phyloP scores from a whole-genome alignment of 2,113 vertebrate species.

The Hypomesus transpacificus region DNA sequence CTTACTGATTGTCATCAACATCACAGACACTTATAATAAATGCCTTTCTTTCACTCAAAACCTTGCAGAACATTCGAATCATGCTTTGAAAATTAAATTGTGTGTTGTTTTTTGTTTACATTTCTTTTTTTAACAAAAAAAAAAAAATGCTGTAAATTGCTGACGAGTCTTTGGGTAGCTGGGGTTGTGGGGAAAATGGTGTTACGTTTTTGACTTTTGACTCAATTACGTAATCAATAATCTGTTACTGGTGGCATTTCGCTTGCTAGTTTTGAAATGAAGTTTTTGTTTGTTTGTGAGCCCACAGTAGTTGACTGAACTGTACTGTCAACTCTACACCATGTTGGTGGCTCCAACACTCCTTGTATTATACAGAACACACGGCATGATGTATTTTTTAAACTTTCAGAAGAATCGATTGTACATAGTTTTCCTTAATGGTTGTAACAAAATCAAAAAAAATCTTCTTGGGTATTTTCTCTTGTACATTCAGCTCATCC shows the following conservation, averaged over 20 bases:
- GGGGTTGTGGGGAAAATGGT: conserved; percentile 69
- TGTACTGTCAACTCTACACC: conserved; percentile 29
- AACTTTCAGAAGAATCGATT: conserved; percentile 85
- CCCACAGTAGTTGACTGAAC: conserved; percentile 76
- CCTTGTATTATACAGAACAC: conserved; percentile 77
- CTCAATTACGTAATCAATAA: conserved; percentile 52
- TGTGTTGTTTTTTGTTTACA: conserved; percentile 79
- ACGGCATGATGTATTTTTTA: conserved; percentile 90
- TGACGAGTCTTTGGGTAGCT: conserved; percentile 62
- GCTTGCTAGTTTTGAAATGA: conserved; percentile 73
- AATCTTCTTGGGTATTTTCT: conserved; percentile 84
- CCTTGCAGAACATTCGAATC: conserved; percentile 73
- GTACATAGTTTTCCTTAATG: conserved; percentile 91
- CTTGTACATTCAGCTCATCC: conserved; percentile 81
- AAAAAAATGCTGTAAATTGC: conserved; percentile 79
- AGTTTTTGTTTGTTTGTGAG: conserved; percentile 77
- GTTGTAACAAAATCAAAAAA: conserved; percentile 82
- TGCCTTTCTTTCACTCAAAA: conserved; percentile 58
- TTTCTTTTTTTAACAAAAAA: conserved; percentile 68
- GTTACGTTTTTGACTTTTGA: conserved; percentile 76
- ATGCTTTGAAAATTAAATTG: conserved; percentile 42
- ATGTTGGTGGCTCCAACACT: conserved; percentile 71
- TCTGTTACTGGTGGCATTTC: conserved; percentile 81
- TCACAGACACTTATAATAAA: conserved; percentile 47
- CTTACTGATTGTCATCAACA: conserved; percentile 47